These are phyloP conservation scores for Rattus norvegicus DNA, from an alignment of 2,113 vertebrate genomes.

Conservation along the genomic window DNA sequence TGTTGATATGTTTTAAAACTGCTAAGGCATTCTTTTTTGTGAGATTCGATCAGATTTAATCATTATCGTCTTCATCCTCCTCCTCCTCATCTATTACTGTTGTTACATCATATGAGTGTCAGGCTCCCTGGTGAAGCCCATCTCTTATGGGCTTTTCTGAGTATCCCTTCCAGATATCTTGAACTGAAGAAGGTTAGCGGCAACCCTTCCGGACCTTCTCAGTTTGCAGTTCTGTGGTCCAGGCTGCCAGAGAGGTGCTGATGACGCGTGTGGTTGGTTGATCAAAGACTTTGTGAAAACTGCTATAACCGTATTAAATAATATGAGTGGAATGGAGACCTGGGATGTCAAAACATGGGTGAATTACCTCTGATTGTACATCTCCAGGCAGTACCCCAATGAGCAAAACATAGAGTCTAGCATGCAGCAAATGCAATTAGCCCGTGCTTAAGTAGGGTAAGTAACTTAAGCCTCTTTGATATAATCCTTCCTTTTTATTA, in stretches of 20 bases:
- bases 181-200: accelerated
- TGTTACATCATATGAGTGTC: neutral
- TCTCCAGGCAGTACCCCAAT: neutral
- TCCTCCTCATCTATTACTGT: neutral
- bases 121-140: neutral
- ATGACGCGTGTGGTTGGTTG: neutral
- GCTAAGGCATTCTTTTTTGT: neutral
- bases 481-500: neutral
- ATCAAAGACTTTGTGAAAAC: neutral
- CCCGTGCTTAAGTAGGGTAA: neutral
- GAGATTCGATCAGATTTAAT: neutral
- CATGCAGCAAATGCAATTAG: neutral
- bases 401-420: neutral
- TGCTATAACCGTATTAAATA: neutral
- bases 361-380: neutral
- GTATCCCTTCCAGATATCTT: neutral
- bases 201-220: neutral
- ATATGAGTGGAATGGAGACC: neutral
- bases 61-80: neutral
- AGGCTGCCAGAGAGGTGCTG: no score
- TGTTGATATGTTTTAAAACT: neutral
- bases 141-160: neutral
- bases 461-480: neutral
- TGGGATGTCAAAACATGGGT: neutral
- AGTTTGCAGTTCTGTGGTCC: neutral